Evolutionary conservation across 2,888 invertebrate species (phyloP).

Genomic region (Rhagium mordax): DNA sequence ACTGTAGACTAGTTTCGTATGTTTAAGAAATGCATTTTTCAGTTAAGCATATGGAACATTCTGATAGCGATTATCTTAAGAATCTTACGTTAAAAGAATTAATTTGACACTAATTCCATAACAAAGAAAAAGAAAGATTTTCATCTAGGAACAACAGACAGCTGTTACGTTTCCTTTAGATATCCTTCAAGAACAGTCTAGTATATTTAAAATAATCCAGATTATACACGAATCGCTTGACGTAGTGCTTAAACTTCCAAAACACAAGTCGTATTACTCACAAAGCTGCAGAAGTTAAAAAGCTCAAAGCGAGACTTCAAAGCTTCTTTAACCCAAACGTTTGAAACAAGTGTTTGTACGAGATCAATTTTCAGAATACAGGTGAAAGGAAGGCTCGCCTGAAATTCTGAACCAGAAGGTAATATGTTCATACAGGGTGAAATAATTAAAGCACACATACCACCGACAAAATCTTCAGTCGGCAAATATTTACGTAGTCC

Average conservation of each 20-base stretch:
- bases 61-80: constrained; percentile 1
- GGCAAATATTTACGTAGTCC: neutral
- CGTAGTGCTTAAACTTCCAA: constrained; percentile 49
- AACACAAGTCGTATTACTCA: constrained; percentile 49
- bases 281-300: constrained; percentile 48
- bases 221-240: constrained; percentile 48
- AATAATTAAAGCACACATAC: neutral
- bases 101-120: constrained; percentile 6
- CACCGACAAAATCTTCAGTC: neutral
- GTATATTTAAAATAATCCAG: constrained; percentile 46
- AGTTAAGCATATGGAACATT: too few relatives aligned
- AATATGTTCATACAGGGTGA: neutral
- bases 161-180: constrained; percentile 1
- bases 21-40: too few relatives aligned
- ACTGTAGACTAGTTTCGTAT: too few relatives aligned
- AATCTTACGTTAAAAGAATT: neutral
- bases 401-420: neutral
- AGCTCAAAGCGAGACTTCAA: constrained; percentile 50
- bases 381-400: constrained; percentile 27
- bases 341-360: constrained; percentile 44
- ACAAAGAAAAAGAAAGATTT: constrained; percentile 12
- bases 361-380: constrained; percentile 46
- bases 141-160: constrained; percentile 4
- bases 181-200: constrained; percentile 35
- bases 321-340: constrained; percentile 49